Evolutionary conservation across 2,888 invertebrate genomes (phyloP).

Genomic region (Drosophila subquinaria): DNA sequence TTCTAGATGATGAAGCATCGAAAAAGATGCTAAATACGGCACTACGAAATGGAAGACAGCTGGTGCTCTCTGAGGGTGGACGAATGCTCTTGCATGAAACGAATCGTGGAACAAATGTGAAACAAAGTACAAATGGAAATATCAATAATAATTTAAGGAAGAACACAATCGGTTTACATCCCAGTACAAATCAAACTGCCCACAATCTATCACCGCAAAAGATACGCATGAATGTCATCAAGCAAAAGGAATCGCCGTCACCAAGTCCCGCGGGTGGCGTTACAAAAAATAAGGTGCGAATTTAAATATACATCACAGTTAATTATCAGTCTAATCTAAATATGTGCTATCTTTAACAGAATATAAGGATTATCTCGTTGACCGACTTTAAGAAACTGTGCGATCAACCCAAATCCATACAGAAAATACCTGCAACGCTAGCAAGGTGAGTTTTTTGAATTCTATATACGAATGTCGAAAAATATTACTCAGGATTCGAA

Average conservation of each 20-base stretch:
- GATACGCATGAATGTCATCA: slow-evolving; percentile 75
- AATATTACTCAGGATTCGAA: no score
- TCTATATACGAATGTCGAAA: no score
- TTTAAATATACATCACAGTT: no score
- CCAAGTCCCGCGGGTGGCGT: slow-evolving; percentile 49
- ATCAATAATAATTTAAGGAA: slow-evolving; percentile 51
- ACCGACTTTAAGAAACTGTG: slow-evolving; percentile 85
- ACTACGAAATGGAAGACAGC: slow-evolving; percentile 93
- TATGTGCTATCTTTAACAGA: slow-evolving; percentile 59
- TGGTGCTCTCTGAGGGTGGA: slow-evolving; percentile 94
- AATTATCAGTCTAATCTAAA: neutral
- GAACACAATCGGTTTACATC: slow-evolving; percentile 39
- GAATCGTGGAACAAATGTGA: slow-evolving; percentile 51
- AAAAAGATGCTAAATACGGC: slow-evolving; percentile 91
- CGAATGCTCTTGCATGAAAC: slow-evolving; percentile 90
- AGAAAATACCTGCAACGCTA: slow-evolving; percentile 79
- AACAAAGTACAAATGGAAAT: slow-evolving; percentile 52
- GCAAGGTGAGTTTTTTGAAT: slow-evolving; percentile 72
- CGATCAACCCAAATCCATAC: slow-evolving; percentile 79
- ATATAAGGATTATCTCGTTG: slow-evolving; percentile 84
- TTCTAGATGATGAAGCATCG: slow-evolving; percentile 88
- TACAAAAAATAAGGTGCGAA: slow-evolving; percentile 68
- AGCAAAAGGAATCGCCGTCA: slow-evolving; percentile 58
- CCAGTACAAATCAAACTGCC: slow-evolving; percentile 38
- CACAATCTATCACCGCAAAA: slow-evolving; percentile 64